Conservation (phyloP, 2,888 invertebrate genomes). For the Protonemura montana region DNA sequence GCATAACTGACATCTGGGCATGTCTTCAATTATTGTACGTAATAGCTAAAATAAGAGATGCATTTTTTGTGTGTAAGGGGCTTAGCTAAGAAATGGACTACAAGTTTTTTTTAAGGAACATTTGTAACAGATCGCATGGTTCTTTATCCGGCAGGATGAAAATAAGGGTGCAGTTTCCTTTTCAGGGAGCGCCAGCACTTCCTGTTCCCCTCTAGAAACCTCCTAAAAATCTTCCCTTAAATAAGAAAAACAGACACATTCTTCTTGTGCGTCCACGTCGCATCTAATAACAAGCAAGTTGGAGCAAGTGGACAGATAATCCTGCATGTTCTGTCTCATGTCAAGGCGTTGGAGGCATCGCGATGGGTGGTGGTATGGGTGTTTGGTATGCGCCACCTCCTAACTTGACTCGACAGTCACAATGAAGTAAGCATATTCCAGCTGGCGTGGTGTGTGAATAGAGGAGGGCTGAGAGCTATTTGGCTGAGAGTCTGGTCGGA, state of each 20-base stretch:
- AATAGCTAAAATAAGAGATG: neutral
- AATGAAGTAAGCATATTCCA: conserved; percentile 19
- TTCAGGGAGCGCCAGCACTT: neutral
- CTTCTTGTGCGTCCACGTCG: neutral
- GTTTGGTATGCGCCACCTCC: conserved; percentile 15
- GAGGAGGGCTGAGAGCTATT: neutral
- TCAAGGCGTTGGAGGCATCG: neutral
- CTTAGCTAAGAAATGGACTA: neutral
- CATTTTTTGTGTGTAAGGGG: neutral
- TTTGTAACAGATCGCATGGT: neutral
- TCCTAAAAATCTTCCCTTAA: neutral
- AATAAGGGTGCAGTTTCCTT: neutral
- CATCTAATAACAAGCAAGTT: neutral
- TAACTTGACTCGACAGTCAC: conserved; percentile 7
- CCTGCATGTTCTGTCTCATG: neutral
- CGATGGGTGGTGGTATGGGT: neutral
- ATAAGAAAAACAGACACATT: neutral
- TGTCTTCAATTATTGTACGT: neutral
- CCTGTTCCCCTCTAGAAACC: neutral
- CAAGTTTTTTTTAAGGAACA: neutral
- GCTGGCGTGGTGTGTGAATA: neutral
- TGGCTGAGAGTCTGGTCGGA: too few relatives aligned
- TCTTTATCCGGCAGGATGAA: neutral
- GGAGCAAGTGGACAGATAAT: neutral
- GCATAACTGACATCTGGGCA: neutral